Evolutionary conservation across 35 echinoderm and acorn worm species (phyloP).

Genomic region (Nesometra sesokonis): DNA sequence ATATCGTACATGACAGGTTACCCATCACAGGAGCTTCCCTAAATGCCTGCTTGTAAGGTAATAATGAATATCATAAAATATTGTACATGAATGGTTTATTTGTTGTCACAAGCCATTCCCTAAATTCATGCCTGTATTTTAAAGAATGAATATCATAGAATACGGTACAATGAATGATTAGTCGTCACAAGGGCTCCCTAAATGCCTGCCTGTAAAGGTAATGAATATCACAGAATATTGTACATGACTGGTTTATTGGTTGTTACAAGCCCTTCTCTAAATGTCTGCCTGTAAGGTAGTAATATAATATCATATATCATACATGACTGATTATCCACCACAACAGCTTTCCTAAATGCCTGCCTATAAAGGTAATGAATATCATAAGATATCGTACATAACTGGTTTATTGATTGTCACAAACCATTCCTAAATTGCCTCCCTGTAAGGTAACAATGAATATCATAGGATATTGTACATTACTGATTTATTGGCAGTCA

Average conservation of each 20-base stretch:
- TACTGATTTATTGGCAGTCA: not conserved
- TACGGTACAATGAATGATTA: too few species aligned
- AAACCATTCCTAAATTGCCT: not conserved
- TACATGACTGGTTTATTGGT: slow-evolving; percentile 82
- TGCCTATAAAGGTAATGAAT: too few species aligned
- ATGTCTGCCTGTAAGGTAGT: slow-evolving; percentile 49
- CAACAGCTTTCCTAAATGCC: too few species aligned
- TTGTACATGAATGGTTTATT: not conserved
- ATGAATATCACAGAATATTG: too few species aligned
- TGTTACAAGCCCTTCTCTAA: slow-evolving; percentile 71
- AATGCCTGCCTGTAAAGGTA: too few species aligned
- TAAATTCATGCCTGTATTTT: too few species aligned
- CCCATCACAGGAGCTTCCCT: not conserved
- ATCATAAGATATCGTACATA: too few species aligned
- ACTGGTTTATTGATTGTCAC: too few species aligned
- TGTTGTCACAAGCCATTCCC: not conserved
- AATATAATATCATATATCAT: not conserved
- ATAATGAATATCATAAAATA: not conserved
- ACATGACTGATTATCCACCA: too few species aligned
- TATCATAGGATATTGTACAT: not conserved
- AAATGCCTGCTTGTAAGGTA: not conserved
- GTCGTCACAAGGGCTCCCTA: too few species aligned
- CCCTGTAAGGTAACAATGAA: not conserved
- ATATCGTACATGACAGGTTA: too few species aligned
- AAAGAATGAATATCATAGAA: too few species aligned